These are phyloP conservation scores for Esox lucius DNA, from an alignment of 2,797 vertebrate genomes.

Conservation along the genomic window DNA sequence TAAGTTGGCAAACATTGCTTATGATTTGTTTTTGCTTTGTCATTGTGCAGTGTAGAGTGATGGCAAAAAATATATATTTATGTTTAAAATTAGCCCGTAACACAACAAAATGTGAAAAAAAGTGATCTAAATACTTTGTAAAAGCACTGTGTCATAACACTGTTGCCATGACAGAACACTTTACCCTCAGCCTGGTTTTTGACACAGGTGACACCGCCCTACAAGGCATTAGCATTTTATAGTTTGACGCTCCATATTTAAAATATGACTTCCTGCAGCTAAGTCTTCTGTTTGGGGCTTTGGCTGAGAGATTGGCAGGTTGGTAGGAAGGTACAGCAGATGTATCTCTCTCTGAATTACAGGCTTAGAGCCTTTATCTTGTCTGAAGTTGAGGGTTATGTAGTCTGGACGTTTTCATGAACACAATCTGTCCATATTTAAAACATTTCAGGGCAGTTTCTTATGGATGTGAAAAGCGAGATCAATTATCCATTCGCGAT, in stretches of 20 bases:
- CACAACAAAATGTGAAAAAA: too few relatives aligned
- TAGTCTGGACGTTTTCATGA: slow-evolving; percentile 22
- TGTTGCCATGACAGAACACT: too few relatives aligned
- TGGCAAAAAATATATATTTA: too few relatives aligned
- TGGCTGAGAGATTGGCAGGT: slow-evolving; percentile 9
- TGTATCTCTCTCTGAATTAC: neutral
- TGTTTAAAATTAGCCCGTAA: too few relatives aligned
- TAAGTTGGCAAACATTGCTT: too few relatives aligned
- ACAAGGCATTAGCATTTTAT: neutral
- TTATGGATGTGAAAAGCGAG: neutral
- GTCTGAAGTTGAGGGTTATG: slow-evolving; percentile 28
- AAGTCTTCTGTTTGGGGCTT: slow-evolving; percentile 20
- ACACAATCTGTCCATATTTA: slow-evolving; percentile 29
- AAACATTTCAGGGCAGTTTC: neutral
- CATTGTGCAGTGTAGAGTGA: too few relatives aligned
- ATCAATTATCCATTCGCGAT: neutral
- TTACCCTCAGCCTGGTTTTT: neutral
- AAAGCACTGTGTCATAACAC: too few relatives aligned
- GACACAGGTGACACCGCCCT: neutral
- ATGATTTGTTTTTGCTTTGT: too few relatives aligned
- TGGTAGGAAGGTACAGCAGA: neutral
- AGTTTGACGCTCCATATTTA: slow-evolving; percentile 3
- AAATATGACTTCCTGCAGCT: slow-evolving; percentile 19
- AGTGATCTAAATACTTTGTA: too few relatives aligned
- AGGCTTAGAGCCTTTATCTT: slow-evolving; percentile 24